These are phyloP conservation scores for Uromys caudimaculatus DNA, from an alignment of 2,797 vertebrate species.

Conservation along the genomic window DNA sequence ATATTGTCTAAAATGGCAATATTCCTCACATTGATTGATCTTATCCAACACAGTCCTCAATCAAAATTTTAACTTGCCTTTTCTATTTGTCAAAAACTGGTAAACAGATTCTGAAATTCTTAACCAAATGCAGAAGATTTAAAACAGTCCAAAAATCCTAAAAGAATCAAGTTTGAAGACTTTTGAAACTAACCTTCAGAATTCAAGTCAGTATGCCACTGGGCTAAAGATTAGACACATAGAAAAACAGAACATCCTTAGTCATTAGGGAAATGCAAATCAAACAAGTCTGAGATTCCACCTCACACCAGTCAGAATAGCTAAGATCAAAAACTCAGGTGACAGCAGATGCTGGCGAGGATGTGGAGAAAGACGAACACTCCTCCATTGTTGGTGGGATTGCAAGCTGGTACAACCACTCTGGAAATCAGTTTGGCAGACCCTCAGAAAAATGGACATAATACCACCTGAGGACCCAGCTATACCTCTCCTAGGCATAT, in stretches of 20 bases:
- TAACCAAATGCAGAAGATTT: not conserved
- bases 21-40: not conserved
- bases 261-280: too few species aligned
- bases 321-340: too few species aligned
- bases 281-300: too few species aligned
- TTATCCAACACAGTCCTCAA: not conserved
- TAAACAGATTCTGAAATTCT: not conserved
- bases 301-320: too few species aligned
- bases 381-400: too few species aligned
- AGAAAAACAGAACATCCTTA: not conserved
- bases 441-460: too few species aligned
- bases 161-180: not conserved
- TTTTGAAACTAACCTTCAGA: not conserved
- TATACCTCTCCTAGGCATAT: too few species aligned
- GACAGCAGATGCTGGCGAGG: too few species aligned
- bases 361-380: too few species aligned
- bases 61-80: slow-evolving; percentile 22
- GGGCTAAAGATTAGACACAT: not conserved
- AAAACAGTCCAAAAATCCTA: not conserved
- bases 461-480: too few species aligned
- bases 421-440: too few species aligned
- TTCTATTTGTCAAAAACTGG: not conserved
- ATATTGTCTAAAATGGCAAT: not conserved
- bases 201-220: not conserved
- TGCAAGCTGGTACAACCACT: too few species aligned